phyloP scores from a whole-genome alignment of 2,888 invertebrate species.

The Callyntrura guangdongensis region DNA sequence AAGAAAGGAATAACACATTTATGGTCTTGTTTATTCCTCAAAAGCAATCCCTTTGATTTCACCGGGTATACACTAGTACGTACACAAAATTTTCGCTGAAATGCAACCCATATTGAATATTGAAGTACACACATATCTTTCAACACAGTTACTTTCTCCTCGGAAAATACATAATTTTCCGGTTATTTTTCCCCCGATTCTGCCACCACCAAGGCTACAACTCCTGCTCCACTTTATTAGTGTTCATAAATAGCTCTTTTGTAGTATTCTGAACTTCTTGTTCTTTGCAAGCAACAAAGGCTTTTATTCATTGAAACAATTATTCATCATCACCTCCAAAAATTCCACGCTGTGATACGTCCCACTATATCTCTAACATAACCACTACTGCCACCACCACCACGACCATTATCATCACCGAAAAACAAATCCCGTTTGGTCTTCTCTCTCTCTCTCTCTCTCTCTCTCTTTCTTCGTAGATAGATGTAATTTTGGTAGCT shows the following conservation, averaged over 20 bases:
- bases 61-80: too few relatives aligned
- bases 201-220: not conserved
- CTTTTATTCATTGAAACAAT: not conserved
- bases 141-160: not conserved
- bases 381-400: not conserved
- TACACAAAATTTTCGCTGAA: too few relatives aligned
- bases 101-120: too few relatives aligned
- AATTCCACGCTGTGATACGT: not conserved
- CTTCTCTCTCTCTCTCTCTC: not conserved
- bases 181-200: not conserved
- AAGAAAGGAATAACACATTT: too few relatives aligned
- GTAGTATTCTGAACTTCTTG: not conserved
- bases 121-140: not conserved
- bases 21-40: too few relatives aligned
- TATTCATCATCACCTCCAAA: constrained; percentile 18
- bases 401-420: not conserved
- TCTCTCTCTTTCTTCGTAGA: not conserved
- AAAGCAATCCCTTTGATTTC: too few relatives aligned
- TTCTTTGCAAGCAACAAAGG: not conserved
- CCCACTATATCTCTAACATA: not conserved
- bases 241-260: not conserved
- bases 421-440: constrained; percentile 5
- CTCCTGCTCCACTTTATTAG: constrained; percentile 30
- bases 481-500: not conserved
- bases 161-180: too few relatives aligned